These are phyloP conservation scores for Malacoctenus gilli DNA, from an alignment of 2,797 vertebrate genomes.

Conservation along the genomic window DNA sequence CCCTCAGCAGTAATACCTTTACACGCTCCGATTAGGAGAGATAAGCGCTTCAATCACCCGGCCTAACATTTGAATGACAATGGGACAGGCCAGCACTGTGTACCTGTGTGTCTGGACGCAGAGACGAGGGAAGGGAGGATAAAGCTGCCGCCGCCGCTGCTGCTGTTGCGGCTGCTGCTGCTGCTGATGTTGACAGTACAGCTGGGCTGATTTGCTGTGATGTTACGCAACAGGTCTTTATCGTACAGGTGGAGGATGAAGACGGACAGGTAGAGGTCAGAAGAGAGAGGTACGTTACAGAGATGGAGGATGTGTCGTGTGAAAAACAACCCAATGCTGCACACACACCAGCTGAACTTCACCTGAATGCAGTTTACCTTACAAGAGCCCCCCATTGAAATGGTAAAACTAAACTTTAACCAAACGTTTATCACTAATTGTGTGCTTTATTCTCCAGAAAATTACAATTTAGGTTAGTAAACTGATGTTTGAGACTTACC, in stretches of 20 bases:
- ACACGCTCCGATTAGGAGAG: slow-evolving; percentile 59
- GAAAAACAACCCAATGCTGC: too few species aligned
- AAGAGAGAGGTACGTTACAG: not conserved
- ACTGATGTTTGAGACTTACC: not conserved
- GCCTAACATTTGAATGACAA: slow-evolving; percentile 60
- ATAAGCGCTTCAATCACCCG: slow-evolving; percentile 66
- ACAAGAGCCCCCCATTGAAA: too few species aligned
- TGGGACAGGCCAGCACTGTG: slow-evolving; percentile 18
- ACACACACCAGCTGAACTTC: too few species aligned
- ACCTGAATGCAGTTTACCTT: too few species aligned
- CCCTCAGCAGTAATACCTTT: slow-evolving; percentile 62
- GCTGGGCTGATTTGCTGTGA: slow-evolving; percentile 20
- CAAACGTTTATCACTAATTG: too few species aligned
- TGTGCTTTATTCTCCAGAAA: too few species aligned
- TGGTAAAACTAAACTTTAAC: too few species aligned
- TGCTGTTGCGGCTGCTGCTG: slow-evolving; percentile 32
- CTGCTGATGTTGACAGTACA: slow-evolving; percentile 11
- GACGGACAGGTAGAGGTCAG: slow-evolving; percentile 26
- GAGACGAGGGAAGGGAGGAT: slow-evolving; percentile 45
- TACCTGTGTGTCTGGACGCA: slow-evolving; percentile 36
- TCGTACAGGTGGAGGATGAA: slow-evolving; percentile 21
- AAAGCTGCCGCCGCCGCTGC: too few species aligned
- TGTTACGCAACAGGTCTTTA: slow-evolving; percentile 51
- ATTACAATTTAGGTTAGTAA: too few species aligned
- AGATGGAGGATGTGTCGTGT: too few species aligned